Conservation (phyloP, 2,888 invertebrate species). For the Agrilus mali region DNA sequence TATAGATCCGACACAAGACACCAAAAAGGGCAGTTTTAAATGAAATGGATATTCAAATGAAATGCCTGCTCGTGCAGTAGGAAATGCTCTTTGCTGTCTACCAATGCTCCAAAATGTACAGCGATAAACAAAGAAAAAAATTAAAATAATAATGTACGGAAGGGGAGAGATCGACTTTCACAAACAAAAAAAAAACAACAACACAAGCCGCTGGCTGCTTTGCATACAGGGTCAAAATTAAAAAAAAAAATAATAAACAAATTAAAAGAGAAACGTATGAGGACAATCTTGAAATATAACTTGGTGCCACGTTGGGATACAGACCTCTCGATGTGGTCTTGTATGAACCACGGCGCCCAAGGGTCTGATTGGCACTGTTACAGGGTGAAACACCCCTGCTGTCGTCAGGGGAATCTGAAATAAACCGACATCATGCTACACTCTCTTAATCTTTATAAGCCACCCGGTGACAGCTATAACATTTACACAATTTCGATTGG, state of each 20-base stretch:
- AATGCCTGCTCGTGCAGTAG: too few species aligned
- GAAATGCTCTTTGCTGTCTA: too few species aligned
- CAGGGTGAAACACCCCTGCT: constrained; percentile 63
- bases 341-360: constrained; percentile 75
- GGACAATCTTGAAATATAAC: not conserved
- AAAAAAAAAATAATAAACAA: not conserved
- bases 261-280: not conserved
- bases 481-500: too few species aligned
- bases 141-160: constrained; percentile 7
- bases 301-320: constrained; percentile 7
- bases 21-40: not conserved
- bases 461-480: too few species aligned
- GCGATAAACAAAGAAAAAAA: constrained; percentile 7
- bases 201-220: not conserved
- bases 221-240: constrained; percentile 1
- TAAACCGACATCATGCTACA: constrained; percentile 18
- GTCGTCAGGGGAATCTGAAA: constrained; percentile 61
- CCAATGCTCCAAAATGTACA: too few species aligned
- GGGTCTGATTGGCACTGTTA: constrained; percentile 47
- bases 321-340: constrained; percentile 69
- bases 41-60: constrained; percentile 3
- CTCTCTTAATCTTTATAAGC: not conserved
- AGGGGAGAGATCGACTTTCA: constrained; percentile 10
- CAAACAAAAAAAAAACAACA: constrained; percentile 11
- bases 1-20: too few species aligned